Base-by-base conservation (phyloP, 2,113 vertebrate species). In the Strix uralensis region DNA sequence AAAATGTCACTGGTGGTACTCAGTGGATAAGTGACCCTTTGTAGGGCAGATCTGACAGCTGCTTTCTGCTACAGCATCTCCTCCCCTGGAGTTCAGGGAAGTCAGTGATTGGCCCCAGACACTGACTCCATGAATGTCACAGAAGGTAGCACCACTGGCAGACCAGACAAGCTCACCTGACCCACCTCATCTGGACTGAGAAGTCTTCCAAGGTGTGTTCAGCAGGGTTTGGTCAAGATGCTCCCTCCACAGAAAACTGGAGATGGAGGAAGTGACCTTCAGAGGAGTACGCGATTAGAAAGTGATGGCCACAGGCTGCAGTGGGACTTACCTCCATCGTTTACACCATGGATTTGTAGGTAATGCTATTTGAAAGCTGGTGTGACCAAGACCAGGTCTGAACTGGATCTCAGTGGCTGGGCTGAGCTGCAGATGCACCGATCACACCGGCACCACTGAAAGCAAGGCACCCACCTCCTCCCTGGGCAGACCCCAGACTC, bases 81-180 rank as follows among this genome's bases (percentile, higher is more conserved):
- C 38, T 69, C 7, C 17, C 15, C 19, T 17, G 51, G 38, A 80
- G 30, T 54, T 70, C 30, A 62, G 54, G 49, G 17, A 52, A 62
- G 38, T 29, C 62, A 71, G 47, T 13, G 27, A 63, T 42, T 26
- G 70, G 69, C 30, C 30, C 22, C 69, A 63, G 69, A n/a, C 38
- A 61, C 34, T 52, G n/a, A 14, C 10, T 79, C 54, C 38, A 30
- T 0, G 0, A 59, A 73, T 1, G 1, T 8, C 30, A 59, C 42
- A 42, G 42, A 73, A 92, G 17, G 32, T 13, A 77, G 34, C 22
- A 25, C 29, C 57, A 38, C 71, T 52, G 65, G 29, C 42, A 72
- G 54, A 67, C 5, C 54, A 72, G 51, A 32, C 44, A 16, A 49
- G 13, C 30, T 71, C 66, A 67, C 46, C 54, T 38, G 71, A 73